phyloP scores from a whole-genome alignment of 1,140 invertebrate genomes.

The Coenobita brevimanus region DNA sequence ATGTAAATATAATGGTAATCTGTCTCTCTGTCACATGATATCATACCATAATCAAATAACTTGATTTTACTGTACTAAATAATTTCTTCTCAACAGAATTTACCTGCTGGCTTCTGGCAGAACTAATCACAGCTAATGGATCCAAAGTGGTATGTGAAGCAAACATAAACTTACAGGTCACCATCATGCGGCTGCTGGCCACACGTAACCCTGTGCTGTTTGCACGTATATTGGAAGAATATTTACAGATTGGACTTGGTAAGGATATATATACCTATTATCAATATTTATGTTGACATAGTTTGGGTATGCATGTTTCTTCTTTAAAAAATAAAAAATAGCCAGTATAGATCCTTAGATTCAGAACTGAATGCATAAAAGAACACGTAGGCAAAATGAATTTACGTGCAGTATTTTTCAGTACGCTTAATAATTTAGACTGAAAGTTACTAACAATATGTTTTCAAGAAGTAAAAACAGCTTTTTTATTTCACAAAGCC shows the following conservation, averaged over 20 bases:
- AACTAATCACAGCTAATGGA: conserved; percentile 36
- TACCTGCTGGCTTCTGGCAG: conserved; percentile 47
- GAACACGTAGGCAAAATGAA: too few relatives aligned
- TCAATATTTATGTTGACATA: too few relatives aligned
- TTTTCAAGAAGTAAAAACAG: too few relatives aligned
- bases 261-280: too few relatives aligned
- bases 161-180: conserved; percentile 43
- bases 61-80: background rate
- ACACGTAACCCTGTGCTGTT: conserved; percentile 27
- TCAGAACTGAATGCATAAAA: too few relatives aligned
- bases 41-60: background rate
- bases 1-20: background rate
- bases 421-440: too few relatives aligned
- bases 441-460: too few relatives aligned
- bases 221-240: conserved; percentile 22
- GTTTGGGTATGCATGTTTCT: too few relatives aligned
- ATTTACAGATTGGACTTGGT: conserved; percentile 47
- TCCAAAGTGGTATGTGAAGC: conserved; percentile 31
- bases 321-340: too few relatives aligned
- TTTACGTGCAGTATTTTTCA: too few relatives aligned
- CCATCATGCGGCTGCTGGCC: conserved; percentile 50
- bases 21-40: background rate
- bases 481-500: too few relatives aligned
- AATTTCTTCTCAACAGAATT: conserved; percentile 30
- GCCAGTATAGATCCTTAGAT: too few relatives aligned